Conservation (phyloP, 1,140 invertebrate species). For the Heliothis virescens region DNA sequence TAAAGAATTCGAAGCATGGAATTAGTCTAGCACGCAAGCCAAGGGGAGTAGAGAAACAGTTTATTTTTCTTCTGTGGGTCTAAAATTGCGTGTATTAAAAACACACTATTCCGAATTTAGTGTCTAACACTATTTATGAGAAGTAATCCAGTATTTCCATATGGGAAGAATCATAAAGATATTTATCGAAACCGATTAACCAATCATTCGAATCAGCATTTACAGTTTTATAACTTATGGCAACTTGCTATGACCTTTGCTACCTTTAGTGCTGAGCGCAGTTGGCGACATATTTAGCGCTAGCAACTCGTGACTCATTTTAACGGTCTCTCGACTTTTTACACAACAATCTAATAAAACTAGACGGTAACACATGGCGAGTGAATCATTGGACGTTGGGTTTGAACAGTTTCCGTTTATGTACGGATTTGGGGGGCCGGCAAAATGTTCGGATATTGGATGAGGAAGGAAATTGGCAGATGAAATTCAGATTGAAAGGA, state of each 20-base stretch:
- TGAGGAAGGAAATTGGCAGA: no score
- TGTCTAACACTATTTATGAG: background rate
- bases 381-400: constrained; percentile 33
- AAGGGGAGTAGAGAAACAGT: background rate
- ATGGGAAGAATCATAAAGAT: background rate
- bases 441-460: background rate
- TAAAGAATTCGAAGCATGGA: background rate
- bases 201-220: constrained; percentile 1
- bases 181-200: constrained; percentile 11
- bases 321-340: constrained; percentile 40
- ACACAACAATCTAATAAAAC: constrained; percentile 40
- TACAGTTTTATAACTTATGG: constrained; percentile 29
- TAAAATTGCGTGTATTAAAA: no score
- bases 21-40: background rate
- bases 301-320: constrained; percentile 17
- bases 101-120: no score
- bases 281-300: constrained; percentile 39
- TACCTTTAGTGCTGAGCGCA: constrained; percentile 31
- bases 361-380: constrained; percentile 33
- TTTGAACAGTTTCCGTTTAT: constrained; percentile 38
- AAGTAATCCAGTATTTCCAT: background rate
- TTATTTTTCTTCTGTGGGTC: no score
- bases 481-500: background rate
- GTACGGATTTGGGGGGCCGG: constrained; percentile 23
- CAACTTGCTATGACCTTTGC: constrained; percentile 31